Evolutionary conservation across 2,113 vertebrate genomes (phyloP).

Genomic region (Microtus ochrogaster): DNA sequence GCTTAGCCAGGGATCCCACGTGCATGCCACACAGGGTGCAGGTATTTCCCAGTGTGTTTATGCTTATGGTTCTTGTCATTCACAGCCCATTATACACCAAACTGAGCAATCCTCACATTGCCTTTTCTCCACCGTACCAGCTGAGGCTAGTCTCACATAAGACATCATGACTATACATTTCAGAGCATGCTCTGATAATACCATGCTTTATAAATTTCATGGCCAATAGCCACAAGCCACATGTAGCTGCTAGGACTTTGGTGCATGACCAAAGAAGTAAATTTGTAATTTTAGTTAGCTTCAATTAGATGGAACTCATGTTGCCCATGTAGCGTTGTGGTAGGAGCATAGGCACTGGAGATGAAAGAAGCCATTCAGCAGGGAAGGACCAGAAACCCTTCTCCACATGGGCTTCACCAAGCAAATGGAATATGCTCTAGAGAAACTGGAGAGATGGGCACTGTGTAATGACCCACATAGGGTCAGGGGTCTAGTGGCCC

Average conservation of each 20-base stretch:
- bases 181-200: background rate
- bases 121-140: background rate
- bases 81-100: background rate
- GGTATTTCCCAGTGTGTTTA: background rate
- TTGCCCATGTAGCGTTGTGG: background rate
- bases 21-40: background rate
- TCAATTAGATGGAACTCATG: background rate
- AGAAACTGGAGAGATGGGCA: background rate
- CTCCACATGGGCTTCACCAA: background rate
- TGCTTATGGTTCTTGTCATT: background rate
- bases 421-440: background rate
- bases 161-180: background rate
- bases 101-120: background rate
- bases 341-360: background rate
- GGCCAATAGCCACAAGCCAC: background rate
- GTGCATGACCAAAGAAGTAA: background rate
- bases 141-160: background rate
- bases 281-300: conserved; percentile 14
- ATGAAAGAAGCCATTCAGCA: background rate
- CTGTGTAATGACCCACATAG: background rate
- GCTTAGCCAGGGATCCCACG: background rate
- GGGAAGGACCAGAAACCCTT: background rate
- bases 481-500: background rate
- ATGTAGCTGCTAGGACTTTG: background rate
- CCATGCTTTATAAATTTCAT: background rate